Evolutionary conservation across 2,113 vertebrate genomes (phyloP).

Genomic region (Silurus glanis): DNA sequence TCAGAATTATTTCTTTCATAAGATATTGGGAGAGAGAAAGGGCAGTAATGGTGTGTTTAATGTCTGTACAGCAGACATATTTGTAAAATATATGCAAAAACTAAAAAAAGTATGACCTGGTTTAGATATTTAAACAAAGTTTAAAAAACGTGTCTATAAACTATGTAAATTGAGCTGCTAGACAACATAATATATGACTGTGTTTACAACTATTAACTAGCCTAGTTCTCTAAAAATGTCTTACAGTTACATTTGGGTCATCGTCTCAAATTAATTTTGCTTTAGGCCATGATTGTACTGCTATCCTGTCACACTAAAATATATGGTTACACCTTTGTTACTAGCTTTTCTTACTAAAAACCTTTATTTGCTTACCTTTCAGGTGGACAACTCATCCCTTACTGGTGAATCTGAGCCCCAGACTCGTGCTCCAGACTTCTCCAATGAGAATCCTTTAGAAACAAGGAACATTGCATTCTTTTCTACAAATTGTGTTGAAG

Average conservation of each 20-base stretch:
- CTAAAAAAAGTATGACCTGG: background rate
- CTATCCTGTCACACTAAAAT: background rate
- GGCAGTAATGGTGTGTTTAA: background rate
- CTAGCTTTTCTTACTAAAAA: background rate
- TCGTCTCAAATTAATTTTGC: background rate
- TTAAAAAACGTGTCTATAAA: background rate
- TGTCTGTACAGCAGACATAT: background rate
- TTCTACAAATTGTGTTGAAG: slow-evolving; percentile 96
- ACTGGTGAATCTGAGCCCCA: slow-evolving; percentile 95
- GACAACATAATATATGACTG: background rate
- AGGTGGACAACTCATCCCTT: slow-evolving; percentile 97
- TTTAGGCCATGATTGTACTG: background rate
- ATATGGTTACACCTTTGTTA: background rate
- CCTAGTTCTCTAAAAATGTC: background rate
- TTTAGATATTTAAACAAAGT: background rate
- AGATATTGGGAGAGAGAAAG: background rate
- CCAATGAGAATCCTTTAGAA: slow-evolving; percentile 91
- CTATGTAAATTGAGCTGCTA: background rate
- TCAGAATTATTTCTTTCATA: background rate
- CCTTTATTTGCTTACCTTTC: slow-evolving; percentile 17
- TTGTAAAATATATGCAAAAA: background rate
- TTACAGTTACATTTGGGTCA: background rate
- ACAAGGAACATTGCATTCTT: slow-evolving; percentile 94
- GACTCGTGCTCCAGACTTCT: slow-evolving; percentile 89
- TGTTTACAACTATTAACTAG: background rate